Percentiles rank a stretch among this genome's conserved stretches.
These are phyloP conservation scores for Orthosia cruda DNA, from an alignment of 2,888 invertebrate species.

Conservation along the genomic window DNA sequence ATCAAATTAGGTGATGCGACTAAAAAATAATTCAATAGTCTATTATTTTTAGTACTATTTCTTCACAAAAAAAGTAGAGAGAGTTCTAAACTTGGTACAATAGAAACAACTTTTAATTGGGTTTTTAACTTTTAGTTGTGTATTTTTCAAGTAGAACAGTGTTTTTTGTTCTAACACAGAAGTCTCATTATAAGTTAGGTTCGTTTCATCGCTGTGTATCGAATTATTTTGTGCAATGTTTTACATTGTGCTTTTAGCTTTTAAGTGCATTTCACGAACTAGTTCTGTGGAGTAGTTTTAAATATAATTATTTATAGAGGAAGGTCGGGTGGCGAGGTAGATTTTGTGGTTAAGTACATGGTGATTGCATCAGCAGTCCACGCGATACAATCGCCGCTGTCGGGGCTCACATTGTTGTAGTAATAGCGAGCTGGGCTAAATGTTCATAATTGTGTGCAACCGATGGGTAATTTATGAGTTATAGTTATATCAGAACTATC, in stretches of 20 bases:
- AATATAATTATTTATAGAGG: conserved; percentile 39
- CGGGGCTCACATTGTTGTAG: conserved; percentile 27
- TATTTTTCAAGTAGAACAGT: conserved; percentile 59
- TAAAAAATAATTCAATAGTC: conserved; percentile 34
- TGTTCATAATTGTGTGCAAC: conserved; percentile 31
- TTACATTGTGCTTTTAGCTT: conserved; percentile 53
- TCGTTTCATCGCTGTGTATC: conserved; percentile 47
- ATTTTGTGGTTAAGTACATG: conserved; percentile 5
- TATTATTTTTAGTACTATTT: too few species aligned
- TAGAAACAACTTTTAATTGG: conserved; percentile 74
- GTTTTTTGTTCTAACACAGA: conserved; percentile 58
- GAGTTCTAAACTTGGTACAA: conserved; percentile 65
- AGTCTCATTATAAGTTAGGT: conserved; percentile 55
- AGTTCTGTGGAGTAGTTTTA: conserved; percentile 36
- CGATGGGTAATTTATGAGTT: conserved; percentile 36
- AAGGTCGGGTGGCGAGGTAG: conserved; percentile 11
- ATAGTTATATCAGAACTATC: conserved; percentile 7
- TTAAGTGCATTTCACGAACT: conserved; percentile 49
- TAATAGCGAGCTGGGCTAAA: conserved; percentile 36
- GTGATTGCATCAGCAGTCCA: conserved; percentile 22
- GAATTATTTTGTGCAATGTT: conserved; percentile 52
- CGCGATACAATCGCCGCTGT: conserved; percentile 22
- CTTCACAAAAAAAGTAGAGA: conserved; percentile 50
- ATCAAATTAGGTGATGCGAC: conserved; percentile 26
- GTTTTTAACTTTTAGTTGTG: conserved; percentile 70